Base-by-base conservation (phyloP, 2,888 invertebrate genomes). In the Malachius bipustulatus region DNA sequence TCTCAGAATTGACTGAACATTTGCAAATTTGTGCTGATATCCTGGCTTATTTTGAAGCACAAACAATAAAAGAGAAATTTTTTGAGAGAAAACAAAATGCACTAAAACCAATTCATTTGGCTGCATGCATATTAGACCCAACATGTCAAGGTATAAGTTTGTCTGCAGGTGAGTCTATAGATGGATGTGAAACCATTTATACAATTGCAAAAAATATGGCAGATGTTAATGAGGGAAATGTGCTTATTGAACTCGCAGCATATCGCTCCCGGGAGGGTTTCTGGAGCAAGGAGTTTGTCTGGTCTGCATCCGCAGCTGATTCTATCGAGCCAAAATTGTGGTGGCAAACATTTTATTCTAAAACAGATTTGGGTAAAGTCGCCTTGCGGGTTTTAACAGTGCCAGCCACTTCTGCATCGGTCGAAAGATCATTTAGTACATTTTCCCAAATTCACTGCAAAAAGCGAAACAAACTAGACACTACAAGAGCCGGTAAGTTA, bases 271-370 rank as follows among this genome's bases (percentile, higher is more conserved):
- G 24, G 24, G 24, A 19, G 24, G 24, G 24, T 19, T 19, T 19
- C 24, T 19, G 24, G 24, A 19, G 24, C 24, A 19, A 19, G 24
- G 24, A 19, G 24, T 19, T 19, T 19, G 24, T 19, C n/a, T 19
- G 24, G 24, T 19, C 24, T n/a, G n/a, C n/a, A n/a, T 19, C 24
- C 24, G 24, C 24, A 19, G 24, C 24, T 19, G 24, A 19, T 19
- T 19, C 24, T 19, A 19, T 19, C 24, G 24, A 19, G 24, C 24
- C 24, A 19, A 19, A 6, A 19, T 6, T 19, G n/a, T n/a, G 24
- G 24, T 19, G 24, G 24, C 24, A 19, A 19, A 19, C 24, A 19
- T 19, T 19, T 19, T 19, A n/a, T 19, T 19, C 24, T 19, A 6
- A 19, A n/a, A 19, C 24, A 19, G 24, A 19, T 19, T 19, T 19